Evolutionary conservation across 2,113 vertebrate genomes (phyloP).

Genomic region (Ciconia maguari): DNA sequence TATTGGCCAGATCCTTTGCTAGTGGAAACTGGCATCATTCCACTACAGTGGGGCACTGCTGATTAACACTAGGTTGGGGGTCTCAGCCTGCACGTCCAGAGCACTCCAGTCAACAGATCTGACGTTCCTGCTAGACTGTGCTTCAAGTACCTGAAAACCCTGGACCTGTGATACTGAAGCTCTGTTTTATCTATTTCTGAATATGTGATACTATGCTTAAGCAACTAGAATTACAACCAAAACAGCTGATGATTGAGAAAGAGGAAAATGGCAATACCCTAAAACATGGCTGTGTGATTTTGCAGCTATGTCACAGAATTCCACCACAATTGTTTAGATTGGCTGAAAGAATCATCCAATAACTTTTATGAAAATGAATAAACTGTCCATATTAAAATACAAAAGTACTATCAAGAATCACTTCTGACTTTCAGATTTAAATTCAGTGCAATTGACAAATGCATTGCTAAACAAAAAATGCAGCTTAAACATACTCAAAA

Average conservation of each 20-base stretch:
- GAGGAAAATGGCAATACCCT: constrained; percentile 69
- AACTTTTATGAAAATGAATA: constrained; percentile 74
- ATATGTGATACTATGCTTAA: constrained; percentile 44
- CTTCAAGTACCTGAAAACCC: constrained; percentile 18
- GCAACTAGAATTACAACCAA: constrained; percentile 57
- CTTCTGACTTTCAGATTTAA: constrained; percentile 80
- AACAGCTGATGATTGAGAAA: constrained; percentile 46
- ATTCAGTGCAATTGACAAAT: constrained; percentile 84
- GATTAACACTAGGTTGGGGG: neutral
- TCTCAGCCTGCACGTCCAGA: neutral
- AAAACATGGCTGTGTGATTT: constrained; percentile 65
- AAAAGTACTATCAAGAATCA: constrained; percentile 82
- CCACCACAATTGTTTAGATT: constrained; percentile 64
- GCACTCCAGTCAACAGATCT: neutral
- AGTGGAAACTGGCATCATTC: neutral
- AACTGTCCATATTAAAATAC: constrained; percentile 82
- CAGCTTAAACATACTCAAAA: constrained; percentile 81
- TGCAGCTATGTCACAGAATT: constrained; percentile 72
- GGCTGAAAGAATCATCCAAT: constrained; percentile 66
- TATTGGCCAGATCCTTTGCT: neutral
- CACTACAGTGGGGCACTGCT: neutral
- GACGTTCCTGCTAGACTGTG: neutral
- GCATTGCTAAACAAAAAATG: constrained; percentile 78
- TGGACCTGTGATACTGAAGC: constrained; percentile 49
- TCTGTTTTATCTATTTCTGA: constrained; percentile 46